Evolutionary conservation across 2,113 vertebrate genomes (phyloP), one percentile per base, ranked within the genome.

Genomic region (Cyanoramphus novaezelandiae): DNA sequence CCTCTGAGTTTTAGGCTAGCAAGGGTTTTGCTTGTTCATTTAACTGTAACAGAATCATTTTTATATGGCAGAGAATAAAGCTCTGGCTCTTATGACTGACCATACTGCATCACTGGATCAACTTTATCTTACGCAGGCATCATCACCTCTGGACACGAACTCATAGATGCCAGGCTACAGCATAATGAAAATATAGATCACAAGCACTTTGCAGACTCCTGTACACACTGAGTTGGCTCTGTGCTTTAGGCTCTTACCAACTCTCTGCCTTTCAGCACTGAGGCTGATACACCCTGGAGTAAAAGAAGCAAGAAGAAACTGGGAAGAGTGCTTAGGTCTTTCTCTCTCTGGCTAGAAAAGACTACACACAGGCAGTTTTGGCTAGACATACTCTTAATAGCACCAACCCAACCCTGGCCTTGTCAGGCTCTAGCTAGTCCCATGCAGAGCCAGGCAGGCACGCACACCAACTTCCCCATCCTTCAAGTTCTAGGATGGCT

Each of bases 91-190:
- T 62, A 53, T 7, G 93, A 43, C 16, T 37, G 39, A 47, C 62
- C 25, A 31, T 8, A 37, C 17, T 49, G 28, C 39, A 68, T 5
- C 39, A 67, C 71, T 44, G 67, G 76, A 49, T 43, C 78, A 95
- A 25, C 5, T 21, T 27, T 43, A 41, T 53, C 75, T 76, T 74
- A 82, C 0, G 8, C 9, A 50, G 57, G 21, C 33, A 71, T 27
- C 33, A 71, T 27, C 52, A 43, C 35, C 55, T 28, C 84, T 85
- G 80, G 74, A 76, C 70, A 90, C 46, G 80, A 94, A 78, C 15
- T 11, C 50, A 70, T 0, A 5, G 76, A 67, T 63, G 37, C 11
- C 57, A 82, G 67, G 53, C 62, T 82, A 79, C 59, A 59, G 39
- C 43, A 19, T 23, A 46, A 50, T 10, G 47, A 72, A 89, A 86